Conservation (phyloP, 2,797 vertebrate genomes). For the Halcyon smyrnensis region DNA sequence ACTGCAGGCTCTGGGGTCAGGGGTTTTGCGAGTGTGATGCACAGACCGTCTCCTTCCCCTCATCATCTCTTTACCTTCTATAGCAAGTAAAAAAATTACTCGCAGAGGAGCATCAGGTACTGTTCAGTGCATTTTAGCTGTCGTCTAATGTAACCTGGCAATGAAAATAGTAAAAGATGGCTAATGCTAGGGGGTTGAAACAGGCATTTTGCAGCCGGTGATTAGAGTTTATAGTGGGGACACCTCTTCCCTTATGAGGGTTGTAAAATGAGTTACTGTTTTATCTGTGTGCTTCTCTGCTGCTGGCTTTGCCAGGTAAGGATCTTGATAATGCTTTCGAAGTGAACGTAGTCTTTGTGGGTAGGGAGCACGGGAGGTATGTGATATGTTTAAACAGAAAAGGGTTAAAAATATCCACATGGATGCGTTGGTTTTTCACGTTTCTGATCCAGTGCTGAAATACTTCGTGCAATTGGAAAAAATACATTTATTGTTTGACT, state of each 20-base stretch:
- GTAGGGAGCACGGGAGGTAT: neutral
- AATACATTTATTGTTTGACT: neutral
- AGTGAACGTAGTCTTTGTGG: neutral
- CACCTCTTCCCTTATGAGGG: neutral
- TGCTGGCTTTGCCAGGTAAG: neutral
- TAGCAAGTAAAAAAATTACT: neutral
- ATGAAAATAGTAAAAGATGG: neutral
- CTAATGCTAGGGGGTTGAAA: neutral
- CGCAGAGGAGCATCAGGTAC: neutral
- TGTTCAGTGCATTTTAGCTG: neutral
- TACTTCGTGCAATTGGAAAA: neutral
- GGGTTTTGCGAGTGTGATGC: neutral
- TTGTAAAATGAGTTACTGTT: neutral
- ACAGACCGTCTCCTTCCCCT: neutral
- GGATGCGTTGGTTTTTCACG: neutral
- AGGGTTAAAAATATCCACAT: neutral
- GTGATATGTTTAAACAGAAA: neutral
- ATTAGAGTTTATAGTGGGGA: neutral
- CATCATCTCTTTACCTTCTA: accelerated
- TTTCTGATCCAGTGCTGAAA: accelerated
- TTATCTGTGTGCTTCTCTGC: neutral
- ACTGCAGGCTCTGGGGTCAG: neutral
- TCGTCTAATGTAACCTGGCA: neutral
- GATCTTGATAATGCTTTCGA: neutral
- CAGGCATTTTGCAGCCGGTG: neutral